Evolutionary conservation across 1,140 invertebrate species (phyloP).

Genomic region (Hyphantria cunea): DNA sequence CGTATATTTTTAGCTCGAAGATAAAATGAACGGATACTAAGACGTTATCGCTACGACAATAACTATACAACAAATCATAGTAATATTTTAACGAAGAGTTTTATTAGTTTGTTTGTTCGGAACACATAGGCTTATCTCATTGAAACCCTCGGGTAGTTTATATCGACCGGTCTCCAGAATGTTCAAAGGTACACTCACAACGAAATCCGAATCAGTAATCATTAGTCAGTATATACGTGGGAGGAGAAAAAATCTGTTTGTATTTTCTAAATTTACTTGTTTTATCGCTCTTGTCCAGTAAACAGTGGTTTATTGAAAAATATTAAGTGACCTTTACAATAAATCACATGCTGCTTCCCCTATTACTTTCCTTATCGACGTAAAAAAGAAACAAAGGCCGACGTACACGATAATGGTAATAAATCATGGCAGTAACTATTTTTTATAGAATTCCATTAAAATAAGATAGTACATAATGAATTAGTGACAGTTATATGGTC

Average conservation of each 20-base stretch:
- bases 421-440: constrained; percentile 62
- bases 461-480: constrained; percentile 39
- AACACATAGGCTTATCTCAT: constrained; percentile 4
- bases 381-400: constrained; percentile 54
- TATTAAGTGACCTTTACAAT: constrained; percentile 52
- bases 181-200: constrained; percentile 1
- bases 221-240: constrained; percentile 7
- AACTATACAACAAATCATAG: constrained; percentile 15
- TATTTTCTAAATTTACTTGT: constrained; percentile 22
- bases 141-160: constrained; percentile 5
- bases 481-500: constrained; percentile 34
- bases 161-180: not conserved
- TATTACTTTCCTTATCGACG: constrained; percentile 63
- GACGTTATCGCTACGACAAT: constrained; percentile 17
- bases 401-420: constrained; percentile 58
- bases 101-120: constrained; percentile 7
- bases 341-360: constrained; percentile 64
- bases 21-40: constrained; percentile 15
- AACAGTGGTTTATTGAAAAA: constrained; percentile 62
- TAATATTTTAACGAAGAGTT: not conserved
- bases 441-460: constrained; percentile 52
- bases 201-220: not conserved
- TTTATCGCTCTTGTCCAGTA: constrained; percentile 42
- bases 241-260: constrained; percentile 21
- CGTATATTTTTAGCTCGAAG: constrained; percentile 1